Conservation (phyloP, 2,888 invertebrate species). For the Galerucella calmariensis region DNA sequence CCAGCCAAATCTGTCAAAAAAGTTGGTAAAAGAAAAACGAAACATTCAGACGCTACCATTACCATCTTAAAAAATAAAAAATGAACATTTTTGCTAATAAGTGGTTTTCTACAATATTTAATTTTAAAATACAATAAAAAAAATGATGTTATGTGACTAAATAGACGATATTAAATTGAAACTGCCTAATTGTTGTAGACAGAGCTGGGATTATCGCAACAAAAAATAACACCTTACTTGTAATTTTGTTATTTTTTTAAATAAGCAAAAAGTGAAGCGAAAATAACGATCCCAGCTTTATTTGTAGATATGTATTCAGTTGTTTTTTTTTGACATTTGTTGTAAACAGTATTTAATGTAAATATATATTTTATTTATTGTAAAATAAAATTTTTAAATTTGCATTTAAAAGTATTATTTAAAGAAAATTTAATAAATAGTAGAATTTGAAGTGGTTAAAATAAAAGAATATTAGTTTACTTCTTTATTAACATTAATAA, state of each 20-base stretch:
- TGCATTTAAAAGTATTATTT: background rate
- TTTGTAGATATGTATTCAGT: slow-evolving; percentile 5
- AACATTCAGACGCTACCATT: slow-evolving; percentile 40
- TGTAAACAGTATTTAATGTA: slow-evolving; percentile 12
- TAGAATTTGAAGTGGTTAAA: background rate
- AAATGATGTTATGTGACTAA: too few relatives aligned
- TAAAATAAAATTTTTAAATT: background rate
- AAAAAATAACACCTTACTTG: too few relatives aligned
- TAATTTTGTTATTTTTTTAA: too few relatives aligned
- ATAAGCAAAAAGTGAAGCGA: too few relatives aligned
- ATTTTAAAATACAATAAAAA: too few relatives aligned
- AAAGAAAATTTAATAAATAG: background rate
- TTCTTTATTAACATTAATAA: background rate
- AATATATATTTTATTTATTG: slow-evolving; percentile 18
- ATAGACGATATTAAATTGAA: background rate
- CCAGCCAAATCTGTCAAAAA: slow-evolving; percentile 49
- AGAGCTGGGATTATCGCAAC: too few relatives aligned
- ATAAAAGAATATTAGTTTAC: background rate
- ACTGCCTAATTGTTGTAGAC: slow-evolving; percentile 7
- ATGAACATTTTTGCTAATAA: background rate
- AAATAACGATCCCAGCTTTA: too few relatives aligned
- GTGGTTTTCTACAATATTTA: too few relatives aligned
- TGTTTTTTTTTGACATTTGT: slow-evolving; percentile 6
- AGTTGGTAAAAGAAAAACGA: slow-evolving; percentile 38
- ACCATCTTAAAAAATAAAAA: slow-evolving; percentile 15